Base-by-base conservation (phyloP, 1,140 invertebrate species). In the Cephus cinctus region DNA sequence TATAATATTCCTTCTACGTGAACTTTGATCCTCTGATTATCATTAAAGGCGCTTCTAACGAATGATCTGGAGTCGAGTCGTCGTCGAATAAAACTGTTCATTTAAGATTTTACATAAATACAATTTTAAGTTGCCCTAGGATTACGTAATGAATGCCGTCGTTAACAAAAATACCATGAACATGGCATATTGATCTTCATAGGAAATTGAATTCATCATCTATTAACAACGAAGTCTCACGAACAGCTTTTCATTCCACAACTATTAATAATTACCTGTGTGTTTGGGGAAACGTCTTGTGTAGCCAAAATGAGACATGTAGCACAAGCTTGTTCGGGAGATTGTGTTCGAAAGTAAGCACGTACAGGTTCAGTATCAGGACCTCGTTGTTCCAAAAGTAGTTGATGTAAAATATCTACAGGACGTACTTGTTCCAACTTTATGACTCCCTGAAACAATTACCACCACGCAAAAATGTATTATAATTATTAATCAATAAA, bases 221-320 rank as follows among this genome's bases (percentile, higher is more conserved):
- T n/a, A n/a, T n/a, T n/a, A n/a, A n/a, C n/a, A n/a, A n/a, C n/a
- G n/a, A n/a, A n/a, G n/a, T n/a, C n/a, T n/a, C n/a, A n/a, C n/a
- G n/a, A n/a, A n/a, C n/a, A n/a, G n/a, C n/a, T n/a, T n/a, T n/a
- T n/a, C n/a, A n/a, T n/a, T 1, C 27, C 31, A 14, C 39, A 50
- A 54, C 14, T 14, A n/a, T 21, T 16, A 30, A 19, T 15, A 8
- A 53, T 18, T 50, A 92, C 78, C 59, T 91, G 85, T 20, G 82
- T 81, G 48, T 88, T 87, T 52, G 80, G 82, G 43, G 80, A 75
- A 57, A 72, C 82, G 58, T 83, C 84, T 53, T 84, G 80, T 31
- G 91, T 95, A 0, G 93, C 92, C 35, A 98, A 67, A 54, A 94
- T 86, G 2, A 97, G 75, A 46, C 88, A 88, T 4, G 90, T 92